Conservation (phyloP, 2,113 vertebrate genomes). For the Pavo muticus region DNA sequence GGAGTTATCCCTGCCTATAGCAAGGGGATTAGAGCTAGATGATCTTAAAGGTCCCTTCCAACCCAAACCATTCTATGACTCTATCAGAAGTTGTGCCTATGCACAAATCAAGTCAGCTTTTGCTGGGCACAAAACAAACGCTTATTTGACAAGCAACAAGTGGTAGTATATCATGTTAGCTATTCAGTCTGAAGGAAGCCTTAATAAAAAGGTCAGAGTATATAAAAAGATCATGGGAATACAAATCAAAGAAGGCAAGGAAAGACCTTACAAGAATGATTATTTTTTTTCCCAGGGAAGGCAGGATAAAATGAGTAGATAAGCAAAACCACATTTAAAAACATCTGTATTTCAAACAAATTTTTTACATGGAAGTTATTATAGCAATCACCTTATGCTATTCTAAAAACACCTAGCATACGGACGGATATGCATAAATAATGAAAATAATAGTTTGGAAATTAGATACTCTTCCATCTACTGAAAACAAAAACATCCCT, state of each 20-base stretch:
- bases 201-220: conserved; percentile 25
- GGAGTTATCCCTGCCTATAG: too few species aligned
- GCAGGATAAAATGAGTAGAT: not conserved
- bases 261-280: not conserved
- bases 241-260: conserved; percentile 21
- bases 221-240: conserved; percentile 6
- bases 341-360: not conserved
- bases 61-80: too few species aligned
- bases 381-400: not conserved
- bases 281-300: not conserved
- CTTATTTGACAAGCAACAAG: not conserved
- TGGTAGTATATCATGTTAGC: not conserved
- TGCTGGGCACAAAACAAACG: not conserved
- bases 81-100: not conserved
- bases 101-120: not conserved
- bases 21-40: too few species aligned
- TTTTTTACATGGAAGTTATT: not conserved
- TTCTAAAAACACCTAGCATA: not conserved
- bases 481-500: not conserved
- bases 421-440: not conserved
- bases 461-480: not conserved
- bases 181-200: not conserved
- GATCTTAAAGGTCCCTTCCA: too few species aligned
- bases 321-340: not conserved
- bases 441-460: not conserved